phyloP scores from a whole-genome alignment of 2,888 invertebrate genomes.

The Brachycybe producta region DNA sequence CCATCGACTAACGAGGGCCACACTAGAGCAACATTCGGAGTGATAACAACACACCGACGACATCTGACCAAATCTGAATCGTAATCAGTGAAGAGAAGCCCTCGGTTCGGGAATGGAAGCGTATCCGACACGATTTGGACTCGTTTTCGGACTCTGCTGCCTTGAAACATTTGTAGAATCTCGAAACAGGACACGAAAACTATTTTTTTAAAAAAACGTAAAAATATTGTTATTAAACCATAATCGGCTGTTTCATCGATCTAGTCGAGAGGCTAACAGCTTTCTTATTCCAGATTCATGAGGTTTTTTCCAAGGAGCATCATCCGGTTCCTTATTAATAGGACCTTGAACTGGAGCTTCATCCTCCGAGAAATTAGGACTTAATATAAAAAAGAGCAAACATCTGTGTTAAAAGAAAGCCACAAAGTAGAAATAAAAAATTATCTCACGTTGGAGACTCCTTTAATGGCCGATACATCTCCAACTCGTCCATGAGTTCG shows the following conservation, averaged over 20 bases:
- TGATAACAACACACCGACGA: no score
- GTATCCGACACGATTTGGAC: not conserved
- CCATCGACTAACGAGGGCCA: no score
- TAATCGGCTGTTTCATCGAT: not conserved
- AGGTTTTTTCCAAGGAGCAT: slow-evolving; percentile 83
- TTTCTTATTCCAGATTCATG: slow-evolving; percentile 72
- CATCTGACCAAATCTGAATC: no score
- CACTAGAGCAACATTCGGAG: no score
- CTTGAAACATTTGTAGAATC: slow-evolving; percentile 26
- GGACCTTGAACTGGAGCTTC: slow-evolving; percentile 88
- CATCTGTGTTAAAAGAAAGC: not conserved
- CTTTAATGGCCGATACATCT: slow-evolving; percentile 52
- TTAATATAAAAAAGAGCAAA: not conserved
- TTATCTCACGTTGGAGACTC: slow-evolving; percentile 21
- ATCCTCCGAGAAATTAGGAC: not conserved
- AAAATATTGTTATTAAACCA: not conserved
- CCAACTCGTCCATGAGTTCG: slow-evolving; percentile 85
- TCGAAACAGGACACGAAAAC: slow-evolving; percentile 80
- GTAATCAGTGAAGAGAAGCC: slow-evolving; percentile 7
- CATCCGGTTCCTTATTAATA: slow-evolving; percentile 88
- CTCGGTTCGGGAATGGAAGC: slow-evolving; percentile 4
- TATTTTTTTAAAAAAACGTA: slow-evolving; percentile 34
- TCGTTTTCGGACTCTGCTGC: not conserved
- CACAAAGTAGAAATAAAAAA: not conserved
- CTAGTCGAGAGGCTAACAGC: slow-evolving; percentile 54